phyloP scores from a whole-genome alignment of 2,797 vertebrate genomes.

The Schizothorax lantsangensis region DNA sequence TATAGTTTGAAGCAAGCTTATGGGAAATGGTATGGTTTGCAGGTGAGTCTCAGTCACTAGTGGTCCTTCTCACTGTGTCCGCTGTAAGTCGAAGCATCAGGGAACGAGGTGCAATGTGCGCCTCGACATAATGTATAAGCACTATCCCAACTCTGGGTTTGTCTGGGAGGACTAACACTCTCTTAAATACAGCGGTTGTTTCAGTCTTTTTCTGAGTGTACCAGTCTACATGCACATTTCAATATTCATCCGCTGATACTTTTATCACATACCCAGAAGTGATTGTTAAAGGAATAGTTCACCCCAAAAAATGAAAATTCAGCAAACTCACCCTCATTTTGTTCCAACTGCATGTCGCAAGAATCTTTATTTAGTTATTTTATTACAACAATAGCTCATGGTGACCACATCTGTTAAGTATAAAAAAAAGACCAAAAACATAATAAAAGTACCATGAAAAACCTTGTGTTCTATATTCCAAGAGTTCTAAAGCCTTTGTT shows the following conservation, averaged over 20 bases:
- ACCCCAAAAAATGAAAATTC: not conserved
- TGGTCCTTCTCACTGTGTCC: constrained; percentile 74
- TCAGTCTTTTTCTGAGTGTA: constrained; percentile 42
- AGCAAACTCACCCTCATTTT: not conserved
- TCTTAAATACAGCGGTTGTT: constrained; percentile 52
- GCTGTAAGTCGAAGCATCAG: constrained; percentile 76
- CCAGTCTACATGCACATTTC: constrained; percentile 51
- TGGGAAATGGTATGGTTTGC: constrained; percentile 21
- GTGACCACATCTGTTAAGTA: not conserved
- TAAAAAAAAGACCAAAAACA: not conserved
- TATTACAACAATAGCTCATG: not conserved
- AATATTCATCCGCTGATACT: constrained; percentile 35
- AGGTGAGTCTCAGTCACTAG: constrained; percentile 39
- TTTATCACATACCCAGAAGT: constrained; percentile 37
- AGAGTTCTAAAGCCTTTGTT: not conserved
- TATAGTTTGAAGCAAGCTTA: constrained; percentile 39
- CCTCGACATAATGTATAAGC: constrained; percentile 60
- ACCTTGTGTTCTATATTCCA: not conserved
- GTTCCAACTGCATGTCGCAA: not conserved
- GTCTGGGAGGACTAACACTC: constrained; percentile 56
- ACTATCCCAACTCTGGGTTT: constrained; percentile 60
- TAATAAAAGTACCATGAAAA: not conserved
- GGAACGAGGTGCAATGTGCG: constrained; percentile 72
- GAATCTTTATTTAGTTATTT: not conserved
- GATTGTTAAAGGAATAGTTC: constrained; percentile 19